Conservation (phyloP, 2,113 vertebrate genomes). For the Saimiri boliviensis region DNA sequence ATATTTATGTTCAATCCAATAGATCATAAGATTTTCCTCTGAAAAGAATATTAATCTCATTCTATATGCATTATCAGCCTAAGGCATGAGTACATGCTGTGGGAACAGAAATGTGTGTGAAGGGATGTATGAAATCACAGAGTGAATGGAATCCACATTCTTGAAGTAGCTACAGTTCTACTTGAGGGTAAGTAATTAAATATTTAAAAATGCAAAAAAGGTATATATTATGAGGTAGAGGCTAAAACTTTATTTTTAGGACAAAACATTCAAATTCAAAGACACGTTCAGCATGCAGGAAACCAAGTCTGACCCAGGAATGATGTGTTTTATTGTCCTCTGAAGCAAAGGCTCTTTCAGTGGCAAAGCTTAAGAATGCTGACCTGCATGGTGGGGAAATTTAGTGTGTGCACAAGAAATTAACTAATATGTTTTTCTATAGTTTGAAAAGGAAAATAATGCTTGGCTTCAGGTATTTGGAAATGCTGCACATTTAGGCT, state of each 20-base stretch:
- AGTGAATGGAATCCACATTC: background rate
- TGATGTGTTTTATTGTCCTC: background rate
- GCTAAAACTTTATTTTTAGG: background rate
- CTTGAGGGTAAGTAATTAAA: background rate
- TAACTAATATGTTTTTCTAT: background rate
- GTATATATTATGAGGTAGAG: background rate
- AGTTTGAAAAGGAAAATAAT: background rate
- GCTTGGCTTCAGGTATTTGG: background rate
- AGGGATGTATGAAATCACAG: background rate
- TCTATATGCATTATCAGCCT: background rate
- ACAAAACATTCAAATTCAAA: background rate
- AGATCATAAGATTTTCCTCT: background rate
- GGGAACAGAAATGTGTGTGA: background rate
- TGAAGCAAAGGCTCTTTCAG: background rate
- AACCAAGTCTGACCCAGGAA: background rate
- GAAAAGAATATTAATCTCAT: background rate
- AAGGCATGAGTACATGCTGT: background rate
- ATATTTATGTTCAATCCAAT: background rate
- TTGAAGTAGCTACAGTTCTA: background rate
- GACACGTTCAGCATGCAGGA: background rate
- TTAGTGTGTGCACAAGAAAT: slow-evolving; percentile 3
- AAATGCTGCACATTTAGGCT: background rate
- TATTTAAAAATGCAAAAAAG: background rate
- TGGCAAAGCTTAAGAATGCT: background rate
- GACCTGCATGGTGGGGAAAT: background rate